Evolutionary conservation across 2,113 vertebrate genomes (phyloP).

Genomic region (Burhinus oedicnemus): DNA sequence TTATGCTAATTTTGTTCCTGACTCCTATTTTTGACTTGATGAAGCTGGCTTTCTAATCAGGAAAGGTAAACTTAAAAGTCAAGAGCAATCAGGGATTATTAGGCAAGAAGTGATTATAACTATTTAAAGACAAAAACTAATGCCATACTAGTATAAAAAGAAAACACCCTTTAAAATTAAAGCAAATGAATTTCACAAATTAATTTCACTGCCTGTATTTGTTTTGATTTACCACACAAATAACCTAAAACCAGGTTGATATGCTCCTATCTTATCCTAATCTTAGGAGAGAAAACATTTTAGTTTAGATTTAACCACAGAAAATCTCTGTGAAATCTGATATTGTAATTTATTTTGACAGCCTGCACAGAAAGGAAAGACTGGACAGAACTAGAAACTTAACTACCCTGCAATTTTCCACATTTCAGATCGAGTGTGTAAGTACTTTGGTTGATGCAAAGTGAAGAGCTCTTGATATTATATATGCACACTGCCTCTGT

Average conservation of each 20-base stretch:
- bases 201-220: background rate
- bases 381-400: background rate
- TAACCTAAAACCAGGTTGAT: background rate
- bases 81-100: conserved; percentile 77
- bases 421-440: background rate
- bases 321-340: background rate
- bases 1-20: conserved; percentile 46
- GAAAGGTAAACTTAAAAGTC: conserved; percentile 69
- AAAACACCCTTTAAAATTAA: conserved; percentile 41
- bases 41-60: conserved; percentile 73
- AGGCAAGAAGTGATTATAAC: conserved; percentile 65
- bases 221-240: conserved; percentile 5
- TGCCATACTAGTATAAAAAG: conserved; percentile 49
- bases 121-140: conserved; percentile 63
- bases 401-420: background rate
- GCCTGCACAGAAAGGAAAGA: background rate
- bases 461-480: background rate
- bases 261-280: background rate
- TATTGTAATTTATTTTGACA: background rate
- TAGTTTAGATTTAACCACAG: background rate
- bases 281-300: background rate
- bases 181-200: conserved; percentile 16
- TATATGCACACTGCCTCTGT: background rate
- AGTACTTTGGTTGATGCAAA: background rate
- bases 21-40: conserved; percentile 56